Evolutionary conservation across 2,888 invertebrate species (phyloP), one percentile per base, ranked within the genome.

Genomic region (Drosophila fulvimacula): DNA sequence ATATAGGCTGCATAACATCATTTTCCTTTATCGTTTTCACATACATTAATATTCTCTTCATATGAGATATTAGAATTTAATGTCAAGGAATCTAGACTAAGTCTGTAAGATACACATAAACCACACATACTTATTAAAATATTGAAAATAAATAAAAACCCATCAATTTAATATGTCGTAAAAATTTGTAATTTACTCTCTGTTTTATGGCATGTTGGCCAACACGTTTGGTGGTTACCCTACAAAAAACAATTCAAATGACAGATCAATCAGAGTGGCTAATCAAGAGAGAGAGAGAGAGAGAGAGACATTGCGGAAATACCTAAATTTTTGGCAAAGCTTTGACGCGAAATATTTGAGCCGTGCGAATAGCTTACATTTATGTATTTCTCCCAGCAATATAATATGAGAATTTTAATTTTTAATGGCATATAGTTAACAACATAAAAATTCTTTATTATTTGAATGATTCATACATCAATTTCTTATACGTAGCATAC

Each of bases 191-290:
- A 42, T 44, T 51, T 34, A 55, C 41, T 5, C 17, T 44, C 51
- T 41, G 10, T 36, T 27, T 42, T 7, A n/a, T 15, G 2, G 5
- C 2, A 42, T 55, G 4, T 44, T 15, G 32, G 36, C 48, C 66
- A 72, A 41, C 34, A 51, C 55, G 41, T 55, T 57, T 69, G 55
- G 58, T 70, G 55, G 41, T 58, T 61, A 65, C 65, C 71, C 76
- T 30, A 36, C 19, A 21, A 75, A 73, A 41, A 21, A 44, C 30
- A 36, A 5, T 30, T 59, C 42, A n/a, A 2, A 9, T 41, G 41
- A 10, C 27, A 11, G 39, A n/a, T 11, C 15, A 11, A 46, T 51
- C 17, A 32, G 6, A 30, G 3, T 17, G n/a, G 11, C 5, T 46
- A 9, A 27, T 46, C 10, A n/a, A 27, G 46, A 27, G 27, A 15